phyloP scores from a whole-genome alignment of 2,888 invertebrate genomes.

The Ceratothoa steindachneri region DNA sequence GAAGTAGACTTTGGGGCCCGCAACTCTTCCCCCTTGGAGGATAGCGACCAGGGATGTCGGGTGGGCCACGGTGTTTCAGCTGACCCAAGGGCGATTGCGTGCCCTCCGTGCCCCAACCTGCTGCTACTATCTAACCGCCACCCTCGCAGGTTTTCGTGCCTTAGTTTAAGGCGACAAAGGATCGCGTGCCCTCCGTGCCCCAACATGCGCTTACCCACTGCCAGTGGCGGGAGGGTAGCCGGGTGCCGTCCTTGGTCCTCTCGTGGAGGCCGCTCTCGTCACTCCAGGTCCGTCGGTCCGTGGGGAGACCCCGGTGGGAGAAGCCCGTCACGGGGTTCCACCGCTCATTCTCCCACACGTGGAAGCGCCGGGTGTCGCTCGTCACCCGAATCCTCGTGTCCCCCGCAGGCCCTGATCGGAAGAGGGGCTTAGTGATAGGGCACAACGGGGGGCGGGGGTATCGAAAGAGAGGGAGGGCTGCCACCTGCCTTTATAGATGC shows the following conservation, averaged over 20 bases:
- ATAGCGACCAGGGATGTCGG: too few relatives aligned
- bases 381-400: slow-evolving; percentile 52
- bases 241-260: slow-evolving; percentile 77
- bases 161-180: too few relatives aligned
- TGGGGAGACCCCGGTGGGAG: slow-evolving; percentile 51
- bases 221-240: slow-evolving; percentile 79
- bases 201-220: slow-evolving; percentile 79
- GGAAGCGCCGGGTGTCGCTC: slow-evolving; percentile 73
- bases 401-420: neutral
- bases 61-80: too few relatives aligned
- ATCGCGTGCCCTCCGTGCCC: too few relatives aligned
- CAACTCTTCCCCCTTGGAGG: too few relatives aligned
- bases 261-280: slow-evolving; percentile 73
- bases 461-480: neutral
- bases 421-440: too few relatives aligned
- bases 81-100: too few relatives aligned
- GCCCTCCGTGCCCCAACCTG: too few relatives aligned
- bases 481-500: slow-evolving; percentile 71
- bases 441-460: too few relatives aligned
- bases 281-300: slow-evolving; percentile 73
- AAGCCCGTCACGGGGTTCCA: slow-evolving; percentile 74
- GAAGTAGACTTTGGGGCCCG: neutral
- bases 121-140: too few relatives aligned
- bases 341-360: slow-evolving; percentile 88
- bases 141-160: too few relatives aligned